phyloP scores from a whole-genome alignment of 92 coral and sea anemone genomes.

The Epizoanthus rinbou region DNA sequence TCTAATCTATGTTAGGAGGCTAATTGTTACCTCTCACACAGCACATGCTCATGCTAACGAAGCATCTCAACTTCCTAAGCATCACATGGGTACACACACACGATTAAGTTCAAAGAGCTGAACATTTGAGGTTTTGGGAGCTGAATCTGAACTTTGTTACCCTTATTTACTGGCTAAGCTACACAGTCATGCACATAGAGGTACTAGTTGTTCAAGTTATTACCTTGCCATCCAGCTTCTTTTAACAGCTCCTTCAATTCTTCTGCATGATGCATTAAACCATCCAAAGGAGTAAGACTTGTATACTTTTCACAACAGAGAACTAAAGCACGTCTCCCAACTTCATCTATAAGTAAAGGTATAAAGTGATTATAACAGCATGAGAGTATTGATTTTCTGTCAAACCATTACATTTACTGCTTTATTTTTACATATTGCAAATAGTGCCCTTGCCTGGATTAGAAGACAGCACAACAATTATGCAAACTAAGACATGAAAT shows the following conservation, averaged over 20 bases:
- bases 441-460: not conserved
- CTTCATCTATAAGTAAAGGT: not conserved
- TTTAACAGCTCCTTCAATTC: slow-evolving; percentile 13
- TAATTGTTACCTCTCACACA: too few species aligned
- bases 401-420: not conserved
- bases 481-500: not conserved
- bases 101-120: too few species aligned
- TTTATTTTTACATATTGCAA: not conserved
- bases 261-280: not conserved
- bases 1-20: too few species aligned
- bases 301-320: slow-evolving; percentile 33
- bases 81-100: too few species aligned
- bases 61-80: too few species aligned
- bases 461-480: not conserved
- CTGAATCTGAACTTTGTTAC: too few species aligned
- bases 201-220: not conserved
- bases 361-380: not conserved
- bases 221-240: slow-evolving; percentile 37
- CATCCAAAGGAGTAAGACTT: slow-evolving; percentile 9
- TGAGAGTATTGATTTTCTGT: not conserved
- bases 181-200: not conserved
- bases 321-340: slow-evolving; percentile 27
- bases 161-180: too few species aligned
- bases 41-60: too few species aligned
- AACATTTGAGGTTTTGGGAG: too few species aligned